Percentiles rank a stretch among this genome's conserved stretches.
Conservation (phyloP, 2,888 invertebrate species). For the Sthenelais limicola region DNA sequence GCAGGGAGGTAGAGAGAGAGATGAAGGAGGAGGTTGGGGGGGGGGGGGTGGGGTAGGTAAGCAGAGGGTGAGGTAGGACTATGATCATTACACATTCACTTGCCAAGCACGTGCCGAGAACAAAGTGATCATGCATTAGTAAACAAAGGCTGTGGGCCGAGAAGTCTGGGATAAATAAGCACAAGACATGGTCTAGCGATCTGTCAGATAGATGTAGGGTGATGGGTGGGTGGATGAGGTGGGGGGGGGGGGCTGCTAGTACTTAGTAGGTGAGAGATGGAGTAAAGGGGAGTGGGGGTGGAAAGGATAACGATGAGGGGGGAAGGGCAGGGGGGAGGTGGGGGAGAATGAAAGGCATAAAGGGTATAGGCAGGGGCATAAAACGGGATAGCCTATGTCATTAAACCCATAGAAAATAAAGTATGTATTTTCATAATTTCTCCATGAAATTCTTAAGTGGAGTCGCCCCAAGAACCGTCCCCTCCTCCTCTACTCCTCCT, state of each 20-base stretch:
- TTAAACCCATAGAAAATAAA: too few species aligned
- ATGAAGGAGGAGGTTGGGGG: background rate
- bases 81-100: constrained; percentile 37
- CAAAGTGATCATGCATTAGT: constrained; percentile 40
- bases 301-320: background rate
- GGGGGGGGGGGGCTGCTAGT: constrained; percentile 8
- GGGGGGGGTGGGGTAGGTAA: background rate
- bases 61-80: too few species aligned
- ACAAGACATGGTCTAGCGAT: constrained; percentile 36
- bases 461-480: too few species aligned
- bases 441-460: too few species aligned
- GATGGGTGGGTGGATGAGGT: too few species aligned
- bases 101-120: constrained; percentile 34
- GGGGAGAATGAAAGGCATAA: background rate
- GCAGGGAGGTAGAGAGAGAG: background rate
- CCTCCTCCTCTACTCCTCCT: too few species aligned
- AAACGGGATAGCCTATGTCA: background rate
- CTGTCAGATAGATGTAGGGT: too few species aligned
- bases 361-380: background rate
- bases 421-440: too few species aligned
- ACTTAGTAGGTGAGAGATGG: too few species aligned
- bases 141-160: constrained; percentile 31
- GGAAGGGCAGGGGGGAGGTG: background rate
- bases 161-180: constrained; percentile 34
- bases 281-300: constrained; percentile 7